Evolutionary conservation across 2,797 vertebrate species (phyloP), one percentile per base, ranked within the genome.

Genomic region (Eulemur rubriventer): DNA sequence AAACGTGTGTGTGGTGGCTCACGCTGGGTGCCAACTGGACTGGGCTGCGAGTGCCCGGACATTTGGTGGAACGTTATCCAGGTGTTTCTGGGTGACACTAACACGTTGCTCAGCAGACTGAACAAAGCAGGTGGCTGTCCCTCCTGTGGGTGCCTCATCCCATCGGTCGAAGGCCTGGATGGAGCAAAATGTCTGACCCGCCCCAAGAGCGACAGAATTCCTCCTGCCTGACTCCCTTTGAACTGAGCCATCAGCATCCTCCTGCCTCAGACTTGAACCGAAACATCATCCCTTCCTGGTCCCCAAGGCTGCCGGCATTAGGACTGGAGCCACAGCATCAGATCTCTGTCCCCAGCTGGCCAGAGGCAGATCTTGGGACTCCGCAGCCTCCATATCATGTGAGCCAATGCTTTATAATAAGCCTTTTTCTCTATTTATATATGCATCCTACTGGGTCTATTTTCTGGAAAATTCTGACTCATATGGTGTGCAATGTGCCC

Each of bases 401-500:
- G 17, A 46, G 57, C 70, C 14, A 4, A 22, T 18, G 43, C 35
- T 30, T 55, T 84, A 33, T 28, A 13, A 24, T 52, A 18, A 28
- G 13, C 2, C 8, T 24, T 35, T 24, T 22, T n/a, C 80, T 20
- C 8, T 26, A 33, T n/a, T n/a, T n/a, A 3, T 2, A 26, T 26
- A 41, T 33, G 6, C 14, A 38, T 41, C 26, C 30, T 9, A 1
- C 4, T 17, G 35, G 59, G 33, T 38, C 59, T 33, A 18, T 16
- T 33, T 18, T 55, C 46, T 55, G 28, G 20, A 76, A 38, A 16
- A 11, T 10, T 26, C 70, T 43, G 30, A 28, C 35, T 63, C 35
- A 35, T 0, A 1, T 1, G 4, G 7, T 11, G 4, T n/a, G 18
- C 69, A 18, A 4, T 1, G 1, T 61, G 46, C 18, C 9, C 1